phyloP scores from a whole-genome alignment of 2,797 vertebrate species.

The Emys orbicularis region DNA sequence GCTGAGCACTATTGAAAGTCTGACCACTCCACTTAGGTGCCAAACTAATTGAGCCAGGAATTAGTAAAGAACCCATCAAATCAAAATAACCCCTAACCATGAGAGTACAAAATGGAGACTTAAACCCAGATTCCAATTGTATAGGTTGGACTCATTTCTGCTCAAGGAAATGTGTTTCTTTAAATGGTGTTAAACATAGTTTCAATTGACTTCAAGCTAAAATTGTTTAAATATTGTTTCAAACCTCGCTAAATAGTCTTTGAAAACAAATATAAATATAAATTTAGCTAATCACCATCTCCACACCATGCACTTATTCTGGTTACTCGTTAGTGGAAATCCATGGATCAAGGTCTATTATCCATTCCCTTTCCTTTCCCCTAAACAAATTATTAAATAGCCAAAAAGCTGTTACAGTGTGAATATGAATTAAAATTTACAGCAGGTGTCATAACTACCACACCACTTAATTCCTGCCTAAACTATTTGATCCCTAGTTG shows the following conservation, averaged over 20 bases:
- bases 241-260: not conserved
- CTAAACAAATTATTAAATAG: slow-evolving; percentile 5
- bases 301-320: not conserved
- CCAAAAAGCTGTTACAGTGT: slow-evolving; percentile 30
- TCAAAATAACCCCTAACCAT: not conserved
- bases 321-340: not conserved
- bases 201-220: not conserved
- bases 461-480: not conserved
- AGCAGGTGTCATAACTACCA: not conserved
- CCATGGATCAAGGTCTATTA: not conserved
- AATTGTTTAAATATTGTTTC: not conserved
- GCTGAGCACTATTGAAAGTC: not conserved
- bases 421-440: slow-evolving; percentile 32
- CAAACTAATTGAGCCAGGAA: not conserved
- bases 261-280: not conserved
- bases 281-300: not conserved
- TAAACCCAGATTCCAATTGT: not conserved
- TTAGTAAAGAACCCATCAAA: not conserved
- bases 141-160: not conserved
- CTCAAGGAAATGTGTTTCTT: not conserved
- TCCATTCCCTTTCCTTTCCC: not conserved
- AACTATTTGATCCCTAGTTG: not conserved
- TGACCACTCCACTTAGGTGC: not conserved
- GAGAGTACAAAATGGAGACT: not conserved
- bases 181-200: rapidly evolving